Conservation (phyloP, 2,888 invertebrate species). For the Oscheius sp. region DNA sequence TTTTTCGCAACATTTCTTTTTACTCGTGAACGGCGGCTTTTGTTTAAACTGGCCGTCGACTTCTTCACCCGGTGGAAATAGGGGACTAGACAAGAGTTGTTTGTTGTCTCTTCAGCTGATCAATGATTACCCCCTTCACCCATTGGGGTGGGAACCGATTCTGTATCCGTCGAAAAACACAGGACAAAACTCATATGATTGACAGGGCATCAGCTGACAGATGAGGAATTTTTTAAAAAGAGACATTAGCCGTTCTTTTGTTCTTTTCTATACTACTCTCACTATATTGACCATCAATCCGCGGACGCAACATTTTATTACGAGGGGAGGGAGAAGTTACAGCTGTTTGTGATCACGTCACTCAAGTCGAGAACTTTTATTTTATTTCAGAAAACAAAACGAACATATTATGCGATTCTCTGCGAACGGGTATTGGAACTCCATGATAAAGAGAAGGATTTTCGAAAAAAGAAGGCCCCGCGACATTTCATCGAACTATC, state of each 20-base stretch:
- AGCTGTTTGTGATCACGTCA: no score
- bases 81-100: background rate
- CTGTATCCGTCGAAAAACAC: no score
- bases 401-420: conserved; percentile 51
- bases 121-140: background rate
- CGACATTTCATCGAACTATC: conserved; percentile 57
- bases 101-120: conserved; percentile 3
- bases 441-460: conserved; percentile 59
- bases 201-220: no score
- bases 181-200: no score
- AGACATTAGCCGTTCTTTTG: background rate
- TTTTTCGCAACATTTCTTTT: background rate
- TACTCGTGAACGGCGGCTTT: no score
- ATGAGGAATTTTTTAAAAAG: no score
- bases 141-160: background rate
- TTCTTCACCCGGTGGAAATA: background rate
- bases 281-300: background rate
- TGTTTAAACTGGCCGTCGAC: conserved; percentile 1
- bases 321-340: background rate
- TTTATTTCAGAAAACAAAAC: conserved; percentile 58
- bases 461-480: conserved; percentile 42
- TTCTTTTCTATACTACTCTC: background rate
- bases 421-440: conserved; percentile 57
- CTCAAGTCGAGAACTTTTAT: no score
- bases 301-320: background rate